Conservation (phyloP, 2,113 vertebrate species). For the Eonycteris spelaea region DNA sequence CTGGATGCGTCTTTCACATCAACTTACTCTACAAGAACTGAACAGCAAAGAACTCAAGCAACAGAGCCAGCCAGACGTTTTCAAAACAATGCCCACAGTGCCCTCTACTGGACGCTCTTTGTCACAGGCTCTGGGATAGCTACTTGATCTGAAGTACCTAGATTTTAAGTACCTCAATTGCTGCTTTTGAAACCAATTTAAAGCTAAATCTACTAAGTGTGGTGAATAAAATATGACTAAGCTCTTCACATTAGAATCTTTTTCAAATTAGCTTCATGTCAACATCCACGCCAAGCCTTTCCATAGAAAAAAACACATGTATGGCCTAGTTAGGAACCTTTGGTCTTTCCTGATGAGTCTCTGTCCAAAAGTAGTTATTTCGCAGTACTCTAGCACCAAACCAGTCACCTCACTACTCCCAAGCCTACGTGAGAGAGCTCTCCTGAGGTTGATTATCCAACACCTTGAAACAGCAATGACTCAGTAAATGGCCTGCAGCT, state of each 20-base stretch:
- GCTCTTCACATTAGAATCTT: neutral
- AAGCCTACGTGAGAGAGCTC: neutral
- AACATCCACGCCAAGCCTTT: neutral
- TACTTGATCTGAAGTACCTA: neutral
- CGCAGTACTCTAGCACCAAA: neutral
- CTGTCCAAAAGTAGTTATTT: neutral
- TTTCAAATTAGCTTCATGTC: neutral
- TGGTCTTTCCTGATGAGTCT: neutral
- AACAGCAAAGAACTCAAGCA: neutral
- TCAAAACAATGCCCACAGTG: neutral
- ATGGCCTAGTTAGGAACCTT: neutral
- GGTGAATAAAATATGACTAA: neutral
- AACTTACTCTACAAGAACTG: neutral
- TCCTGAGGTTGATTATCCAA: neutral
- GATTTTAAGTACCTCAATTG: neutral
- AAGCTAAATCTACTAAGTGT: neutral
- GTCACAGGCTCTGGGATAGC: neutral
- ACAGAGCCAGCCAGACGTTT: neutral
- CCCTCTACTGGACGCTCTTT: constrained; percentile 51
- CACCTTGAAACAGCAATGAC: neutral
- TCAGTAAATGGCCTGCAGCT: neutral
- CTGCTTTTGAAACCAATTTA: constrained; percentile 1
- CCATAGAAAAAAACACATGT: neutral
- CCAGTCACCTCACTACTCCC: neutral
- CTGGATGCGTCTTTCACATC: neutral